These are phyloP conservation scores for Macrostomum lignano DNA, from an alignment of 1,140 invertebrate species.

Conservation along the genomic window DNA sequence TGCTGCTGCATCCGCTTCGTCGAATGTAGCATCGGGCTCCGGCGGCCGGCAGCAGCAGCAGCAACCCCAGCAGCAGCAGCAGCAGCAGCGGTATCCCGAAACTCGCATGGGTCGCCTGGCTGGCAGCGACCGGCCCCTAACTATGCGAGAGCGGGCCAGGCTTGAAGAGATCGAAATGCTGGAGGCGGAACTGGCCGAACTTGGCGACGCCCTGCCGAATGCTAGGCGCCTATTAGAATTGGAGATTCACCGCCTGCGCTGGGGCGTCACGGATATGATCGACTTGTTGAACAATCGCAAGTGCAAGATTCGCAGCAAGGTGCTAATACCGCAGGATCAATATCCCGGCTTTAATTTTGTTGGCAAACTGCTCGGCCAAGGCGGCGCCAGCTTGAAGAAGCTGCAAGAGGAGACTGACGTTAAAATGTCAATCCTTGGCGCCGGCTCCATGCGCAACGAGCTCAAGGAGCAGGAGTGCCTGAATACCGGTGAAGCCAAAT, in stretches of 20 bases:
- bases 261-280: slow-evolving; percentile 1
- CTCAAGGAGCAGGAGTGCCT: slow-evolving; percentile 67
- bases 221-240: too few species aligned
- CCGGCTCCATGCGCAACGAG: slow-evolving; percentile 74
- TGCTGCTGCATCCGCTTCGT: too few species aligned
- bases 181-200: too few species aligned
- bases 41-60: too few species aligned
- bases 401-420: slow-evolving; percentile 40
- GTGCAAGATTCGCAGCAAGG: background rate
- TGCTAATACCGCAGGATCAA: background rate
- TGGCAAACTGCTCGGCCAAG: background rate
- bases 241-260: background rate
- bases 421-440: slow-evolving; percentile 70
- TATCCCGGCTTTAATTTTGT: slow-evolving; percentile 2
- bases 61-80: too few species aligned
- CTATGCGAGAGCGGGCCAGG: too few species aligned
- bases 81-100: too few species aligned
- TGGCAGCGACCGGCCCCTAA: too few species aligned
- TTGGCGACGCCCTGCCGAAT: too few species aligned
- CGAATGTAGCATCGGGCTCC: too few species aligned
- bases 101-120: too few species aligned
- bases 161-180: too few species aligned
- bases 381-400: background rate
- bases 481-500: slow-evolving; percentile 55
- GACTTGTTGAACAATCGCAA: background rate